phyloP scores from a whole-genome alignment of 2,888 invertebrate genomes.

The Koerneria pararmatus region DNA sequence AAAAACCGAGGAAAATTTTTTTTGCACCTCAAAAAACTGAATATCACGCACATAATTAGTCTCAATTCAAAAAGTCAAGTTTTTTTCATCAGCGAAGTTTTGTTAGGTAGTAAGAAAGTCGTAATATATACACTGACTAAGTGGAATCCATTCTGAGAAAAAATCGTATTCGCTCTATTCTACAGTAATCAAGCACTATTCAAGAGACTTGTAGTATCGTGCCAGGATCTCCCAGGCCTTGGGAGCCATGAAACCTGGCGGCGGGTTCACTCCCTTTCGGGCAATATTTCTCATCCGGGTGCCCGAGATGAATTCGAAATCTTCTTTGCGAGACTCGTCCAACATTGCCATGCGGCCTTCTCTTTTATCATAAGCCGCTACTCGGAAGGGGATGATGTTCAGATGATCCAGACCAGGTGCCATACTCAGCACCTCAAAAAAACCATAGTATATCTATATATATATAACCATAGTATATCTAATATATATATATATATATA shows the following conservation, averaged over 20 bases:
- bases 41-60: no score
- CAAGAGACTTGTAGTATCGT: constrained; percentile 43
- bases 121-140: no score
- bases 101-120: no score
- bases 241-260: constrained; percentile 96
- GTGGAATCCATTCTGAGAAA: no score
- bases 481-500: not conserved
- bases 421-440: constrained; percentile 73
- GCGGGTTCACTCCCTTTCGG: constrained; percentile 78
- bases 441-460: not conserved
- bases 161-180: no score
- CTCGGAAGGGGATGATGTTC: constrained; percentile 94
- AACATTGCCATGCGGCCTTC: constrained; percentile 69
- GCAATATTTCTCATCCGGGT: constrained; percentile 80
- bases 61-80: no score
- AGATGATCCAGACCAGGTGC: constrained; percentile 86
- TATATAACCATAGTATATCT: not conserved
- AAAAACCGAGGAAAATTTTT: no score
- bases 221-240: constrained; percentile 73
- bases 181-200: no score
- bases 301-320: constrained; percentile 93
- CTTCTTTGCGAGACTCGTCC: constrained; percentile 74
- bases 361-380: constrained; percentile 91
- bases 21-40: no score
- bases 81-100: no score